Base-by-base conservation (phyloP, 2,113 vertebrate species). In the Otocyon megalotis region DNA sequence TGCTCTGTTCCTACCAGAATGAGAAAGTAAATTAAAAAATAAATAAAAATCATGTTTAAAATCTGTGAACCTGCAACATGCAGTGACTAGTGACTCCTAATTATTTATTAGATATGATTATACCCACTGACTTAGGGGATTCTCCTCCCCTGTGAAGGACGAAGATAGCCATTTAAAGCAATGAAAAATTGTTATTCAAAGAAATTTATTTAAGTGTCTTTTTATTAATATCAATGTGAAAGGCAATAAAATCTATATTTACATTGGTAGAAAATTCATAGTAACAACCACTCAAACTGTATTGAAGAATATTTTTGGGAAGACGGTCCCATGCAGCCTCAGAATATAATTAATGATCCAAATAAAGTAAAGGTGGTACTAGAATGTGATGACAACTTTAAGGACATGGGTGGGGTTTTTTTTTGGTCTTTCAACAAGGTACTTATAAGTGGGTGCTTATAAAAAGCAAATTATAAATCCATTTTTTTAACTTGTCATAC, bases 91-190 rank as follows among this genome's bases (percentile, higher is more conserved):
- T 65, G 67, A 94, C 37, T 77, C 8, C 32, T 72, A 60, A 43
- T 89, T 81, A 76, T 69, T 95, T 28, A 62, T 72, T 88, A 74
- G 28, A 58, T 30, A 2, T 9, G 84, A 82, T 86, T 30, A 89
- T 24, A 74, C 54, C 95, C n/a, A 74, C 14, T 96, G 93, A 50
- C 32, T 88, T 86, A 71, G 72, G 89, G 62, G 76, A 0, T 85
- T 60, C 86, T 67, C 92, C 92, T 96, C 69, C 62, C 63, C 96
- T 81, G 35, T 65, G 60, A 97, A 96, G 72, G 85, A 90, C 63
- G 69, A 85, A 48, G 63, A 88, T 43, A 88, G 2, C 28, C 87
- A 94, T n/a, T 50, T 93, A 54, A 90, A 97, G 90, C 58, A 97
- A 82, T 32, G 32, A 80, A 79, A 95, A 3, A 1, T 4, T 62